Evolutionary conservation across 2,797 vertebrate genomes (phyloP), one percentile per base, ranked within the genome.

Genomic region (Argya squamiceps): DNA sequence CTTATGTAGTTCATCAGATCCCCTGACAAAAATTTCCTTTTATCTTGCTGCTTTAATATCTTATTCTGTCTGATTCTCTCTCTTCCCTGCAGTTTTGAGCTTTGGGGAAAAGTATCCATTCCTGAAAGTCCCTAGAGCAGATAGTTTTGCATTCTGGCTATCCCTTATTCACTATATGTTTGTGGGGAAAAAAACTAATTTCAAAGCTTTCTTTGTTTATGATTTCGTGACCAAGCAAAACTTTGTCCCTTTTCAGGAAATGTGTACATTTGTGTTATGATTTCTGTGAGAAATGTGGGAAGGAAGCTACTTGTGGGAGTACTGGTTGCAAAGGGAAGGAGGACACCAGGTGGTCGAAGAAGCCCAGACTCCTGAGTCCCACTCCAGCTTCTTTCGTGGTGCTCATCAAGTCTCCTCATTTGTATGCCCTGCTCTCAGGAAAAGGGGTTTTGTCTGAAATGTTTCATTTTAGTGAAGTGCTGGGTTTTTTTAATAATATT

Each of bases 361-460:
- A 89, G 62, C 9, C 36, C 27, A 19, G 20, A 7, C 60, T 32
- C 18, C n/a, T 6, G 65, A 68, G 44, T 62, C 15, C 15, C 4
- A 1, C 8, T n/a, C 37, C n/a, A 37, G 2, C 34, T 39, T 41
- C 24, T 49, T 84, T 52, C 0, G 0, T 13, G 12, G 12, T 36
- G 34, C 18, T 75, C 19, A 11, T 73, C 19, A 34, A 8, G 7
- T 37, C 37, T 60, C 46, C 59, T 77, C 8, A 5, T 53, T 70
- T 15, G 21, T 26, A 24, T 18, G 24, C 3, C 18, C 34, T 50
- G 27, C 30, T 53, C 9, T 68, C 82, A 68, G 36, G n/a, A 30
- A 43, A 65, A 68, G 5, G 19, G 10, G 2, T 20, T 96, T 84
- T 73, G 11, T 78, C 26, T 44, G 49, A 37, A 59, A 37, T 27